Base-by-base conservation (phyloP, 1,140 invertebrate genomes). In the Euglossa dilemma region DNA sequence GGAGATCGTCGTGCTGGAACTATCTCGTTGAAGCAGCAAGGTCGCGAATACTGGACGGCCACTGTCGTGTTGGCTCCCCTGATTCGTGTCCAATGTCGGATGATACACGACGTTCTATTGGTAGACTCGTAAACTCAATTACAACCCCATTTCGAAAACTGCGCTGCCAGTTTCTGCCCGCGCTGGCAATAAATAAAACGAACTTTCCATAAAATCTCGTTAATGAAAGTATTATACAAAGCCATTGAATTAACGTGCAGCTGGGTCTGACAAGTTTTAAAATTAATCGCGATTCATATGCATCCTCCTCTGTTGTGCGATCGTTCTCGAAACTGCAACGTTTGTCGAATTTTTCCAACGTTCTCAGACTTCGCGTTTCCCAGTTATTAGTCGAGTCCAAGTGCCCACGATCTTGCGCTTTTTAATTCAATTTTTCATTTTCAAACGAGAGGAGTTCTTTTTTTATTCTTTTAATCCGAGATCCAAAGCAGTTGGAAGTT, bases 81-180 rank as follows among this genome's bases (percentile, higher is more conserved):
- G 43, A 25, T 20, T 56, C 9, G 47, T 9, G 14, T 57, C 57
- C 54, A 56, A 14, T 12, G 7, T 12, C 1, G 8, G 20, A 47
- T 43, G 67, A 79, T 72, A 14, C 25, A 64, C 23, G 50, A 25
- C n/a, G 47, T 72, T 52, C 14, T 9, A 61, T 6, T 16, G 5
- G 20, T 47, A 6, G 16, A 25, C 63, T 61, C 56, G 57, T 54
- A 52, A 80, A 80, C 16, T 72, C 20, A 14, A 63, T 63, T 72
- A 43, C 43, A 80, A 72, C 43, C 14, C 23, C 28, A 6, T 14
- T 16, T 18, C 14, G 12, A 28, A n/a, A 45, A 47, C 47, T 36
- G 7, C 23, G 4, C 25, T 20, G 20, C 18, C 45, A 70, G 28
- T 50, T 71, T 28, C 43, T 11, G 25, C 14, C 36, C 36, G 36